Evolutionary conservation across 2,797 vertebrate species (phyloP).

Genomic region (Mycteria americana): DNA sequence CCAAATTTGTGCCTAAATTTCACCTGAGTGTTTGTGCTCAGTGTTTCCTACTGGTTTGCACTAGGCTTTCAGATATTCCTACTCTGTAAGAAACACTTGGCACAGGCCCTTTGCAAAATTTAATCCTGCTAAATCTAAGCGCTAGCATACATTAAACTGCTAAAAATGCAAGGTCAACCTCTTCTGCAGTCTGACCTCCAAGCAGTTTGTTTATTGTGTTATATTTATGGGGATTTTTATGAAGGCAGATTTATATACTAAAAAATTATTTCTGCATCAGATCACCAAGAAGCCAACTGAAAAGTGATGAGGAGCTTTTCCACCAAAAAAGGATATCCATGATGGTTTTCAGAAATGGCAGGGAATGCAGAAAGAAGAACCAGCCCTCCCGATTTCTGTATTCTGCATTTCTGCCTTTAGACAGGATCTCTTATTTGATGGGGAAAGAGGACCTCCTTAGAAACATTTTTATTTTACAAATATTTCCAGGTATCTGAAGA

Average conservation of each 20-base stretch:
- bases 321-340: not conserved
- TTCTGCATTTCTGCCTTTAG: not conserved
- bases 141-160: not conserved
- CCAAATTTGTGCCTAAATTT: not conserved
- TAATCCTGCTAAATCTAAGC: slow-evolving; percentile 7
- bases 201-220: not conserved
- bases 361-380: not conserved
- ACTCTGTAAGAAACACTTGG: not conserved
- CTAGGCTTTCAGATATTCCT: not conserved
- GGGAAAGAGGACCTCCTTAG: not conserved
- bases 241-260: not conserved
- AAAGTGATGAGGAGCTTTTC: not conserved
- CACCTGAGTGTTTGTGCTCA: not conserved
- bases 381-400: not conserved
- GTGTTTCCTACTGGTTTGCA: not conserved
- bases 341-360: not conserved
- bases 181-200: not conserved
- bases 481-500: not conserved
- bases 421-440: not conserved
- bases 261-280: not conserved
- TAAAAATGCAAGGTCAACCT: slow-evolving; percentile 12
- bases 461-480: not conserved
- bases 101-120: not conserved
- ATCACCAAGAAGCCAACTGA: not conserved
- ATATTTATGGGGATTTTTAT: not conserved